Conservation (phyloP, 2,113 vertebrate genomes). For the Sturnira hondurensis region DNA sequence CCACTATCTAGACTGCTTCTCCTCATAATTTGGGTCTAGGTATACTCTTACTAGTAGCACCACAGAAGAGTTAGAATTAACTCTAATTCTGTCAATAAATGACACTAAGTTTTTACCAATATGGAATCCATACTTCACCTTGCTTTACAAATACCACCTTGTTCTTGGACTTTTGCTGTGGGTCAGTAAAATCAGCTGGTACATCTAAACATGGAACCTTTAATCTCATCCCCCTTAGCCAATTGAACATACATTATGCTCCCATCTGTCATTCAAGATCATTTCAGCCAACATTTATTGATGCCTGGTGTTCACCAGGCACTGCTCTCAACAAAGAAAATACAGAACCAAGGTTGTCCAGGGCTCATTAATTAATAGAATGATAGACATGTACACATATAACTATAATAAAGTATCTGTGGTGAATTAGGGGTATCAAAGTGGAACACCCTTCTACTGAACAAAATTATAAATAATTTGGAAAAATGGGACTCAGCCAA, state of each 20-base stretch:
- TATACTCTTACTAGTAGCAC: background rate
- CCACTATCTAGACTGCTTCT: background rate
- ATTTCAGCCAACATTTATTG: constrained; percentile 24
- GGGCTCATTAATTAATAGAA: background rate
- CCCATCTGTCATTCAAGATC: constrained; percentile 4
- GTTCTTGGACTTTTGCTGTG: background rate
- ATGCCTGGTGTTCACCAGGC: background rate
- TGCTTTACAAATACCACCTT: background rate
- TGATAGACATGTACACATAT: background rate
- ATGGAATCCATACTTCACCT: background rate
- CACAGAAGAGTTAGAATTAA: background rate
- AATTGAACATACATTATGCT: background rate
- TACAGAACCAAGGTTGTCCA: background rate
- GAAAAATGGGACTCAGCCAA: background rate
- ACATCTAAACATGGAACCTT: background rate
- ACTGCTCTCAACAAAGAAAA: background rate
- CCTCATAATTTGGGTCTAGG: background rate
- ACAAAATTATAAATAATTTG: background rate
- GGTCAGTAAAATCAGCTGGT: background rate
- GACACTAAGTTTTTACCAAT: background rate
- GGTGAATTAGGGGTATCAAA: background rate
- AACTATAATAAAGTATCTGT: background rate
- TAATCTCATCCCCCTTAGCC: background rate
- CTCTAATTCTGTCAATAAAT: background rate
- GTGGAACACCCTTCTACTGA: background rate